Base-by-base conservation (phyloP, 2,797 vertebrate genomes). In the Orientallactaga sibirica region DNA sequence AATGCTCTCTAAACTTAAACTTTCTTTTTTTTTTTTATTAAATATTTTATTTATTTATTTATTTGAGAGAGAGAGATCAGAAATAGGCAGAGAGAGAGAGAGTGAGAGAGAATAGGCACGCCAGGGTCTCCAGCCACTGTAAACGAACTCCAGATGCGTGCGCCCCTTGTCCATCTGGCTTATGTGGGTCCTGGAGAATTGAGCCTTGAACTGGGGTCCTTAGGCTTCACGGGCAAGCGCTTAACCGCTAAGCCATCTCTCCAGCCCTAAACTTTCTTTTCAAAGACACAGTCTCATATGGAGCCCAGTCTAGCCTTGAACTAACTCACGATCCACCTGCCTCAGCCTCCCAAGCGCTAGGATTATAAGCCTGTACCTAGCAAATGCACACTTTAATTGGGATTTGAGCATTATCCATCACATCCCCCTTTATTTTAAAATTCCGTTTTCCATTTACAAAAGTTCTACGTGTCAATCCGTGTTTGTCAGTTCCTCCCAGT, bases 381-480 rank as follows among this genome's bases (percentile, higher is more conserved):
- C 14, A 78, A 80, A 62, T 7, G 1, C 33, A 37, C 58, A 25
- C 77, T 79, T 24, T 58, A 80, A 3, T 71, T 92, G 74, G 15
- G 2, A 55, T 66, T 81, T 71, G 68, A 62, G n/a, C 62, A 41
- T 52, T 90, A 33, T 33, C 88, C 19, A 25, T n/a, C n/a, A 52
- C 20, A 62, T 68, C 12, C 74, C 16, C n/a, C 67, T 74, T 82
- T 22, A 48, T 61, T 90, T 93, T 86, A 70, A 96, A 80, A 61
- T 83, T 52, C 14, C 29, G 43, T 84, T 92, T 94, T 88, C 86
- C 24, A 85, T 80, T 92, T 88, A 62, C 64, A 27, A 24, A 94
- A 76, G 4, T 8, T 24, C 20, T 37, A 22, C 37, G 22, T 33
- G 14, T 82, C 52, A 78, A 43, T 84, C 27, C 43, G 1, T 41